These are phyloP conservation scores for Meandrusa payeni DNA, from an alignment of 2,888 invertebrate species.

Conservation along the genomic window DNA sequence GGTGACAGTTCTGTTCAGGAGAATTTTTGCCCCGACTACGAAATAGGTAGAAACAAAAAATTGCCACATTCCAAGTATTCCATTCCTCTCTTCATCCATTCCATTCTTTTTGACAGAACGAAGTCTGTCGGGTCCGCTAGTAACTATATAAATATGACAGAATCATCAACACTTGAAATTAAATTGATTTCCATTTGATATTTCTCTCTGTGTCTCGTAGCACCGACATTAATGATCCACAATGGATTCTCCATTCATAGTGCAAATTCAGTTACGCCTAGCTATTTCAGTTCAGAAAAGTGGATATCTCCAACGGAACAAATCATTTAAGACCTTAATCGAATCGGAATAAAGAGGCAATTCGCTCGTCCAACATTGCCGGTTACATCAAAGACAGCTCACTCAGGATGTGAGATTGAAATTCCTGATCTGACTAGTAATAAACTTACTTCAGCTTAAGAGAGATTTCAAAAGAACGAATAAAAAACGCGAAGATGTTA, in stretches of 20 bases:
- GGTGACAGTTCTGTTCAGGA: too few relatives aligned
- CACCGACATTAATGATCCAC: constrained; percentile 41
- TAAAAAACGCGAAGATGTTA: constrained; percentile 65
- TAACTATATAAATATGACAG: background rate
- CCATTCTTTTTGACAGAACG: too few relatives aligned
- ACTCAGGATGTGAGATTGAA: constrained; percentile 77
- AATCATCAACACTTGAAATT: constrained; percentile 3
- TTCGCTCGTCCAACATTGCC: constrained; percentile 31
- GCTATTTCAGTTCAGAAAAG: constrained; percentile 29
- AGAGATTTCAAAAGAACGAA: constrained; percentile 71
- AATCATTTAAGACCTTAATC: constrained; percentile 37
- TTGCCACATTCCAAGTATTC: too few relatives aligned
- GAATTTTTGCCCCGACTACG: too few relatives aligned
- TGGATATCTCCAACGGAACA: constrained; percentile 17
- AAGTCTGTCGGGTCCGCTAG: too few relatives aligned
- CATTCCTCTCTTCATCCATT: too few relatives aligned
- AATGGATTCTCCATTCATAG: constrained; percentile 38
- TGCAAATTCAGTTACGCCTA: constrained; percentile 41
- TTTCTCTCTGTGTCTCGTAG: constrained; percentile 33
- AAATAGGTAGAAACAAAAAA: too few relatives aligned
- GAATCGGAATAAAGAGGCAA: constrained; percentile 34
- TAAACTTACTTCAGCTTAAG: constrained; percentile 71
- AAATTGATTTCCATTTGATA: constrained; percentile 3
- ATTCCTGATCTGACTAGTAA: constrained; percentile 78
- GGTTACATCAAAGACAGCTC: constrained; percentile 67